Evolutionary conservation across 2,888 invertebrate genomes (phyloP), one percentile per base, ranked within the genome.

Genomic region (Drosophila birchii): DNA sequence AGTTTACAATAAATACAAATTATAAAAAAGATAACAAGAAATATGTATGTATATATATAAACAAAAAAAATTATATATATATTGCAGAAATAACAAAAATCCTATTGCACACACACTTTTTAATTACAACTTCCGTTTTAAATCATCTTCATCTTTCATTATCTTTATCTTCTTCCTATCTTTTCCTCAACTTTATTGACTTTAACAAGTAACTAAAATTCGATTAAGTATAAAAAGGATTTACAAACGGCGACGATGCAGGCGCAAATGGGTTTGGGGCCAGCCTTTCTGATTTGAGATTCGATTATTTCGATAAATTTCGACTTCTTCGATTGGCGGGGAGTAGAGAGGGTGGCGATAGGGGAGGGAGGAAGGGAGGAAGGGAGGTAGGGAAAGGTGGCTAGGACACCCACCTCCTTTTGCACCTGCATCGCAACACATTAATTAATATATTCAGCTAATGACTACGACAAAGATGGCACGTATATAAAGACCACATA

Each of bases 401-500:
- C 11, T 11, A n/a, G 23, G 29, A 32, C 29, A 32, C 18, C 8
- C 26, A 34, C 14, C 32, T 36, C 51, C 43, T 34, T 47, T 45
- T 55, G 66, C 80, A 56, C 66, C 75, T 80, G 80, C 84, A 60
- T 67, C 78, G 66, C 66, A 60, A 53, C 67, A 51, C 67, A 58
- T 71, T 61, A 69, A 57, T 70, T 58, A 75, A 75, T 75, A 55
- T 75, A 76, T 88, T 88, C 86, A 83, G 86, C 86, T 86, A 88
- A 86, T 85, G 84, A 88, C 80, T 88, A 90, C 78, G 82, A 90
- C 83, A 88, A 82, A 90, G 90, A 91, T 91, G 90, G 91, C 91
- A 91, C 90, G 88, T 87, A 89, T 90, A 89, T 90, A 89, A 90
- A 90, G 88, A 91, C 90, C 89, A 91, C 90, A 89, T 88, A 86